These are phyloP conservation scores for Eudorcas thomsonii DNA, from an alignment of 2,113 vertebrate genomes.

Conservation along the genomic window DNA sequence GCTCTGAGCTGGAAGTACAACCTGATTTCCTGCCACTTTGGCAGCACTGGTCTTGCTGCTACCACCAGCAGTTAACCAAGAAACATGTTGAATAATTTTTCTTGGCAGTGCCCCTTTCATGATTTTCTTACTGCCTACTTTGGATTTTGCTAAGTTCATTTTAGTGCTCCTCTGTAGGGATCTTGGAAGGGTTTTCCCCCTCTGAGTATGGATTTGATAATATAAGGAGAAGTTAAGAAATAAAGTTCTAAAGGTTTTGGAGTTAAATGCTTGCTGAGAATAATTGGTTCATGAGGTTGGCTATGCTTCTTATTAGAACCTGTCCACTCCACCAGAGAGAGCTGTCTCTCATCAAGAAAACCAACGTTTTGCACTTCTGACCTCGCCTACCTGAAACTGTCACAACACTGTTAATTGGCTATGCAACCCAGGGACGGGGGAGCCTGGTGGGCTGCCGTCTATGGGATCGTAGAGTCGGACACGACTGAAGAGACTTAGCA, in stretches of 20 bases:
- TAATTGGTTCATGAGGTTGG: background rate
- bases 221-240: background rate
- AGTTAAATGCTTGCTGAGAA: background rate
- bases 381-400: background rate
- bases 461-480: too few species aligned
- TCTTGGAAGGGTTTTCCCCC: background rate
- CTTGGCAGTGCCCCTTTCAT: background rate
- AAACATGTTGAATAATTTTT: background rate
- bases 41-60: background rate
- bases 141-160: background rate
- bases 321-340: background rate
- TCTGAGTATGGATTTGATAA: background rate
- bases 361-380: background rate
- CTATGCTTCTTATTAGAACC: background rate
- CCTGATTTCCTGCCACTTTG: background rate
- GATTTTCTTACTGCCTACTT: background rate
- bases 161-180: background rate
- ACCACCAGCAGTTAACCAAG: background rate
- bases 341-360: background rate
- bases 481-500: too few species aligned
- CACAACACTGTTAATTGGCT: background rate
- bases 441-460: too few species aligned
- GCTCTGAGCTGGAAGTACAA: background rate
- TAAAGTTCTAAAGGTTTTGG: background rate
- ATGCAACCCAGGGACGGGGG: too few species aligned